phyloP scores from a whole-genome alignment of 2,797 vertebrate genomes.

The Oceanodroma leucorhoa region DNA sequence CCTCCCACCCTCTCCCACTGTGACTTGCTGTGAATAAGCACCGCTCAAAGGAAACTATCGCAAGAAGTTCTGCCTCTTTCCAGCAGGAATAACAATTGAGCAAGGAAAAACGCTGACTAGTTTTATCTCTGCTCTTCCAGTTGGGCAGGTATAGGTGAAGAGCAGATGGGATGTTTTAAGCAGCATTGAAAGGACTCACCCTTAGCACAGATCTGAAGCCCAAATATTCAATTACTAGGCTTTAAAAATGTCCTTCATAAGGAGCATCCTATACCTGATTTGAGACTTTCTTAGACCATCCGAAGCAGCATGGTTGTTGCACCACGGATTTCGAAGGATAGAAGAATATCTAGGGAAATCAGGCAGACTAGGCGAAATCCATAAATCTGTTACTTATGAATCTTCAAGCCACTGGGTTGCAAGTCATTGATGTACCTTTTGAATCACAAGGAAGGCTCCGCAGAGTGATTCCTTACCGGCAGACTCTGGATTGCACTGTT shows the following conservation, averaged over 20 bases:
- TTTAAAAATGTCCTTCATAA: neutral
- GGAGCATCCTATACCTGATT: accelerated
- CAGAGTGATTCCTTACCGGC: neutral
- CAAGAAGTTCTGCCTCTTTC: neutral
- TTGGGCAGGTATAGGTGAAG: neutral
- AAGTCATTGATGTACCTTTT: neutral
- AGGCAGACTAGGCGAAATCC: neutral
- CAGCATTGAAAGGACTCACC: neutral
- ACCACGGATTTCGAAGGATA: accelerated
- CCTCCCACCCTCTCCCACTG: constrained; percentile 65
- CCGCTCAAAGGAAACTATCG: neutral
- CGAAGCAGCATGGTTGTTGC: neutral
- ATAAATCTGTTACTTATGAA: neutral
- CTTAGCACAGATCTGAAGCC: neutral
- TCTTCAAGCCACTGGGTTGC: neutral
- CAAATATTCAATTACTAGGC: neutral
- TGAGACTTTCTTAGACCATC: neutral
- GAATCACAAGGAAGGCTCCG: neutral
- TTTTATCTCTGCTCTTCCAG: neutral
- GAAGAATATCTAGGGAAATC: neutral
- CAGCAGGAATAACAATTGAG: constrained; percentile 7
- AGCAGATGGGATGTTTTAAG: neutral
- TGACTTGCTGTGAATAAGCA: constrained; percentile 57
- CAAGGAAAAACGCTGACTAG: neutral
- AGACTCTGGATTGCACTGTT: neutral